Percentiles rank a stretch among this genome's conserved stretches.
Evolutionary conservation across 1,140 invertebrate species (phyloP).

Genomic region (Rhagoletis pomonella): DNA sequence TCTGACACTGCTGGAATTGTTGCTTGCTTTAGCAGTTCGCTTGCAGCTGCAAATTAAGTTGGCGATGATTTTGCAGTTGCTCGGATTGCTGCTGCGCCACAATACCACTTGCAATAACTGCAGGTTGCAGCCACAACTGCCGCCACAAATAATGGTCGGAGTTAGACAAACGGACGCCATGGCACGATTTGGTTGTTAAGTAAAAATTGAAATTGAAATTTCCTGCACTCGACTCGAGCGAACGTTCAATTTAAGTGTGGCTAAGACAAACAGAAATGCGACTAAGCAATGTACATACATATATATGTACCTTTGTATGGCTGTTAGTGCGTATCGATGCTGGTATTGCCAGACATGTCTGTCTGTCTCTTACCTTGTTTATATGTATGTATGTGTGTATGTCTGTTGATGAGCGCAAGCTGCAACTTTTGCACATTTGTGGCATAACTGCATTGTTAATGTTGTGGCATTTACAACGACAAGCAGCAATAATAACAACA

Average conservation of each 20-base stretch:
- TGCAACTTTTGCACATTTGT: constrained; percentile 51
- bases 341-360: constrained; percentile 1
- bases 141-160: constrained; percentile 69
- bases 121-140: constrained; percentile 24
- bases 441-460: constrained; percentile 45
- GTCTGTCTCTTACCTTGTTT: neutral
- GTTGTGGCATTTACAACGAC: constrained; percentile 26
- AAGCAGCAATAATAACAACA: neutral
- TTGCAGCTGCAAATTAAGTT: constrained; percentile 51
- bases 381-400: too few relatives aligned
- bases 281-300: neutral
- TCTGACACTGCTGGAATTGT: constrained; percentile 37
- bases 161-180: constrained; percentile 73
- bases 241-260: constrained; percentile 37
- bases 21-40: constrained; percentile 18
- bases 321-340: too few relatives aligned
- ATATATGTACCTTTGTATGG: neutral
- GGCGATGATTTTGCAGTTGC: constrained; percentile 42
- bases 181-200: constrained; percentile 72
- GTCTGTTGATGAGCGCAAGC: constrained; percentile 23
- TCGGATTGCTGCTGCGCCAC: neutral
- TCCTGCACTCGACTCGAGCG: constrained; percentile 57
- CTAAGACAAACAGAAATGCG: constrained; percentile 33
- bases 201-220: constrained; percentile 68
- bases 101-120: neutral